Percentiles rank a stretch among this genome's conserved stretches.
These are phyloP conservation scores for Eurystomus gularis DNA, from an alignment of 2,113 vertebrate species.

Conservation along the genomic window DNA sequence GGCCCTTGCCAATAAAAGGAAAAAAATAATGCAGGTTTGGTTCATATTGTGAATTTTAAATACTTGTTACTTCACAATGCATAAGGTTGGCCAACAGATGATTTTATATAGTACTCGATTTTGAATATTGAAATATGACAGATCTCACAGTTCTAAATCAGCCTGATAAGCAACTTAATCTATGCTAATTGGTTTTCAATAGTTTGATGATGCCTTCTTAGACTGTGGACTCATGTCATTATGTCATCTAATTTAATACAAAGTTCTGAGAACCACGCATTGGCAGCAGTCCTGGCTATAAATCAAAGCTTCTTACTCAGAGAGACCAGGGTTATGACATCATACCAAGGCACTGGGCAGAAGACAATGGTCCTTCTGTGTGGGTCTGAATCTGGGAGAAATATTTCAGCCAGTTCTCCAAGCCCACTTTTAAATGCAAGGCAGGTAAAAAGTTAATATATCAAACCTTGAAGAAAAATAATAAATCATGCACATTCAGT, in stretches of 20 bases:
- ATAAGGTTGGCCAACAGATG: rapidly evolving
- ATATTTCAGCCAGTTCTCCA: constrained; percentile 26
- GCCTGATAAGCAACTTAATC: background rate
- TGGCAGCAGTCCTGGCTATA: background rate
- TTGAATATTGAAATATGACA: background rate
- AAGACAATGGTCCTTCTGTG: constrained; percentile 67
- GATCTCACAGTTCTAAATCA: background rate
- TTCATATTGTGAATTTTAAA: background rate
- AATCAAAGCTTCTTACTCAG: constrained; percentile 40
- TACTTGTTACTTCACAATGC: background rate
- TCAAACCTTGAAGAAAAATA: constrained; percentile 49
- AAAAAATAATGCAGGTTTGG: background rate
- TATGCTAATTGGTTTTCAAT: constrained; percentile 6
- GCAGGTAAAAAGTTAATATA: constrained; percentile 61
- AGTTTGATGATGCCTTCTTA: background rate
- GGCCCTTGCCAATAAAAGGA: background rate
- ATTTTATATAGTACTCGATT: background rate
- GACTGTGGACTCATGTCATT: background rate
- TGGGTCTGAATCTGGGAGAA: constrained; percentile 35
- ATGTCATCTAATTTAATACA: constrained; percentile 15
- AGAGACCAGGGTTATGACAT: constrained; percentile 42
- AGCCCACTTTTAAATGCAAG: constrained; percentile 36
- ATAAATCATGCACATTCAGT: constrained; percentile 24
- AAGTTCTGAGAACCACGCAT: background rate
- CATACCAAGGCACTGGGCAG: background rate